Conservation (phyloP, 2,888 invertebrate genomes). For the Pollenia angustigena region DNA sequence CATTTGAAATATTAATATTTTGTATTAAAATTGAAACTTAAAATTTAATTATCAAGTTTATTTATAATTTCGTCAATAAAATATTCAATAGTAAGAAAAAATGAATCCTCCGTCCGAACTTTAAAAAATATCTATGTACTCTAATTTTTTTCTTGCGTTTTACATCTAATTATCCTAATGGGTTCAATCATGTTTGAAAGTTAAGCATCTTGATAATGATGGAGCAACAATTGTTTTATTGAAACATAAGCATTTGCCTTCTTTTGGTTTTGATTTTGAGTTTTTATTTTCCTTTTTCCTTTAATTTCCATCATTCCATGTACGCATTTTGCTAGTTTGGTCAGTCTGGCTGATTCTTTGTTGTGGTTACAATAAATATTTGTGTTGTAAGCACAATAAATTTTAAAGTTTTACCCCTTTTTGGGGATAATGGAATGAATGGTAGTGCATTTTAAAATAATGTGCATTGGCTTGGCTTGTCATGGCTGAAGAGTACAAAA, state of each 20-base stretch:
- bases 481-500: slow-evolving; percentile 32
- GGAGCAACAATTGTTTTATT: slow-evolving; percentile 65
- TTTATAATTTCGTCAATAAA: too few species aligned
- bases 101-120: too few species aligned
- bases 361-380: slow-evolving; percentile 71
- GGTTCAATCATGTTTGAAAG: neutral
- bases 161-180: slow-evolving; percentile 23
- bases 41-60: too few species aligned
- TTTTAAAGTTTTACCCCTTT: slow-evolving; percentile 66
- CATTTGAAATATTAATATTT: too few species aligned
- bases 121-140: too few species aligned
- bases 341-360: slow-evolving; percentile 21
- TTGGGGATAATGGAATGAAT: slow-evolving; percentile 54
- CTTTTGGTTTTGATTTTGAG: slow-evolving; percentile 22
- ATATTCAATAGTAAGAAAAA: too few species aligned
- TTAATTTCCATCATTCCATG: slow-evolving; percentile 10
- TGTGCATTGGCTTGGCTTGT: slow-evolving; percentile 20
- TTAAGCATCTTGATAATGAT: slow-evolving; percentile 44
- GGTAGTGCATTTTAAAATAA: slow-evolving; percentile 63
- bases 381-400: slow-evolving; percentile 71
- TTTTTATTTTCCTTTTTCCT: neutral
- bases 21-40: too few species aligned
- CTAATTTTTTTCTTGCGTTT: too few species aligned
- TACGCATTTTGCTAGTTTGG: slow-evolving; percentile 60
- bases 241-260: slow-evolving; percentile 65